Base-by-base conservation (phyloP, 2,797 vertebrate genomes). In the Pantherophis vulpinus region DNA sequence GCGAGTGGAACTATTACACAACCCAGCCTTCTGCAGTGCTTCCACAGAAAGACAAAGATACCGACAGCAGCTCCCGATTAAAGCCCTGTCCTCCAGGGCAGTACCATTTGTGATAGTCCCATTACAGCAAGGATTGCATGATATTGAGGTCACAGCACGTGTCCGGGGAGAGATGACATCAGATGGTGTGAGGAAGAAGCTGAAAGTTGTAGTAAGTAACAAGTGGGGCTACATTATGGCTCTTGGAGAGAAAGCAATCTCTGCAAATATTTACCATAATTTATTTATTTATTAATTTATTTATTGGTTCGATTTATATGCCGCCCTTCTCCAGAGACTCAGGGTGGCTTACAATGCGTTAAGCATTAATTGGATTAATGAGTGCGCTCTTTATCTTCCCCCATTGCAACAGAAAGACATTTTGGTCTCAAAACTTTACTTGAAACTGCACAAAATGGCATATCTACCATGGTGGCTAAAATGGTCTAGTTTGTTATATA, bases 121-220 rank as follows among this genome's bases (percentile, higher is more conserved):
- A 0, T 95, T 99, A 93, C 97, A 96, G 92, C 93, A 97, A 1
- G 99, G 98, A 4, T 96, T 97, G 0, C 98, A 98, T 2, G 98
- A 98, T 0, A 55, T 99, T 0, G 98, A 99, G 95, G 98, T 99
- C 93, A 98, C 98, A 95, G 98, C 98, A 0, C 91, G 97, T 0
- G 98, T 96, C 10, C 96, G 95, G 23, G 94, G 95, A 42, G 37
- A 42, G 37, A 42, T 42, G 37, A 3, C 37, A 42, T 42, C 37
- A 42, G 99, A 99, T 0, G 98, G 98, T 0, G 96, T 99, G 87
- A 98, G 96, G 97, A 99, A 99, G 96, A 94, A 58, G 7, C 97
- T 99, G 2, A 97, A 95, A 2, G 99, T 99, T 0, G 98, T 99
- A 98, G 99, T 99, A 96, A 98, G 98, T 98, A 32, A 16, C 9